phyloP scores from a whole-genome alignment of 1,140 invertebrate species.

The Bombus soroeensis region DNA sequence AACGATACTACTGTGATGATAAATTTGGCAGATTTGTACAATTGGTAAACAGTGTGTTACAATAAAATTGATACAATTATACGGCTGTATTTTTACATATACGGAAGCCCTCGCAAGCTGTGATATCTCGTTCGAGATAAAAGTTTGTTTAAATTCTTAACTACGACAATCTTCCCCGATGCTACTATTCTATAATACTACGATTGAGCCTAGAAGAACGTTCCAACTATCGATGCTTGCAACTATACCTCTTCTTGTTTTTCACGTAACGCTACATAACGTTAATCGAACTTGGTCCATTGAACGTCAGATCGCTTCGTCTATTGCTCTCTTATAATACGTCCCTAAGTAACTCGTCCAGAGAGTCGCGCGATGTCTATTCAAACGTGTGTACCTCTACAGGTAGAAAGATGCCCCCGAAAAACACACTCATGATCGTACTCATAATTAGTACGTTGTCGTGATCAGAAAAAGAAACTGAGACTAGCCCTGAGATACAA shows the following conservation, averaged over 20 bases:
- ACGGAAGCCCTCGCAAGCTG: constrained; percentile 20
- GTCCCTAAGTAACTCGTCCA: neutral
- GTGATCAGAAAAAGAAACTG: neutral
- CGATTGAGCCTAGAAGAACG: constrained; percentile 25
- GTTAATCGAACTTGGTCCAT: constrained; percentile 45
- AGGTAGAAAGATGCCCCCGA: neutral
- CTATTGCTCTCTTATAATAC: constrained; percentile 17
- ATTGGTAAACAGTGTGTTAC: neutral
- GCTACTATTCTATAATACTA: constrained; percentile 24
- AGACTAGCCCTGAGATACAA: constrained; percentile 36
- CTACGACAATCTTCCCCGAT: neutral
- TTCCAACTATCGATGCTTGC: neutral
- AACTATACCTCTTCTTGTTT: neutral
- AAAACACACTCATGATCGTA: neutral
- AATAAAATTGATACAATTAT: neutral
- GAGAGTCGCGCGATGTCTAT: neutral
- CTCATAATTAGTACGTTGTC: neutral
- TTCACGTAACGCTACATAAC: neutral
- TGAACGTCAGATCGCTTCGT: neutral
- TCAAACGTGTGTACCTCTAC: neutral
- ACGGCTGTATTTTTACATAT: neutral
- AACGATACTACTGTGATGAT: neutral
- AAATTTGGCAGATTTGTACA: constrained; percentile 5
- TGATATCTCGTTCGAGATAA: neutral
- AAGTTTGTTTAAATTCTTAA: neutral